Percentiles rank a stretch among this genome's conserved stretches.
Conservation (phyloP, 1,140 invertebrate genomes). For the Caenorhabditis inopinata region DNA sequence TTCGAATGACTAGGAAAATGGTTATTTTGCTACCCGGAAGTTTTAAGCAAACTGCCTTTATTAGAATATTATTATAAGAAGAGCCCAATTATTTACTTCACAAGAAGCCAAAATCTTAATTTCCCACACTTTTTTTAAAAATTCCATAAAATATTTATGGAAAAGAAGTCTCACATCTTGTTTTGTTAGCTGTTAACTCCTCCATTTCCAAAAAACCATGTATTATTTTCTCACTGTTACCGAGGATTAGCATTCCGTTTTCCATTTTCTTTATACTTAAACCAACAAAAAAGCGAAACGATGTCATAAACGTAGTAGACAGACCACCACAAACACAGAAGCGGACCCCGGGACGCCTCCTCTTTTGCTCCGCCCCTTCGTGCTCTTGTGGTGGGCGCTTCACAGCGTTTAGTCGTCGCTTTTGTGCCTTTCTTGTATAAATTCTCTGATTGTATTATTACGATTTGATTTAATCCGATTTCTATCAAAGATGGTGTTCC, state of each 20-base stretch:
- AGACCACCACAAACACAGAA: background rate
- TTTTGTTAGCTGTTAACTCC: background rate
- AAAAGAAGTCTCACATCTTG: background rate
- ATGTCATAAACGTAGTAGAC: background rate
- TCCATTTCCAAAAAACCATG: background rate
- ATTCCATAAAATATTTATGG: background rate
- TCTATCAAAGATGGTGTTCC: background rate
- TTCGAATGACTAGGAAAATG: too few relatives aligned
- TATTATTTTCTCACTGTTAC: conserved; percentile 15
- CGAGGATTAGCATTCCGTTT: background rate
- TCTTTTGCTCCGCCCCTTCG: conserved; percentile 8
- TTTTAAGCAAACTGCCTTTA: too few relatives aligned
- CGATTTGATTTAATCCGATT: background rate
- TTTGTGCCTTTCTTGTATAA: background rate
- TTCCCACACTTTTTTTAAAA: background rate
- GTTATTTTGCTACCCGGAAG: too few relatives aligned
- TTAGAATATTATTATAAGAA: too few relatives aligned
- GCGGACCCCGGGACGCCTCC: background rate
- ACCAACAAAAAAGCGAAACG: conserved; percentile 25
- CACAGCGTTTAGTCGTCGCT: conserved; percentile 8
- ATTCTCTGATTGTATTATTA: background rate
- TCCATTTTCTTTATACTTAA: background rate
- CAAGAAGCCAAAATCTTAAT: background rate
- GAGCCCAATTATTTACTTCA: background rate
- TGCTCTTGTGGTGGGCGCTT: conserved; percentile 12